Evolutionary conservation across 2,888 invertebrate species (phyloP).

Genomic region (Tillus elongatus): DNA sequence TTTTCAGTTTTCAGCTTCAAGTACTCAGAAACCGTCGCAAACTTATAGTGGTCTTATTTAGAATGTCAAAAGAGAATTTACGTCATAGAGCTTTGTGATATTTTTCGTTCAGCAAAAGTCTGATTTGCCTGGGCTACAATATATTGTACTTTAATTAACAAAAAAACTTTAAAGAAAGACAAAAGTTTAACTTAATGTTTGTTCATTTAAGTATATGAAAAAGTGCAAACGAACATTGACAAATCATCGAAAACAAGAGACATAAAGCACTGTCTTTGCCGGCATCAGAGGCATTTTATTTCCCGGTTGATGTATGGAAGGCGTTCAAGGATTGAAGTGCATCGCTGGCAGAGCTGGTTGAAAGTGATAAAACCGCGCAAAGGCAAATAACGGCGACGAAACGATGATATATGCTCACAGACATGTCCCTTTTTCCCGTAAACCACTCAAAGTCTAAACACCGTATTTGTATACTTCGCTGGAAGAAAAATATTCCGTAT

Average conservation of each 20-base stretch:
- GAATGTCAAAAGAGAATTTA: no score
- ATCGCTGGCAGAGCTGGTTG: slow-evolving; percentile 12
- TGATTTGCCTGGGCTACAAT: no score
- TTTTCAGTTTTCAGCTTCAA: no score
- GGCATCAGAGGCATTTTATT: slow-evolving; percentile 30
- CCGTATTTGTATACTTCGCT: slow-evolving; percentile 2
- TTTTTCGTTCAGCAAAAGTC: no score
- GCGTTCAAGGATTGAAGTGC: slow-evolving; percentile 16
- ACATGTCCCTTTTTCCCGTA: neutral
- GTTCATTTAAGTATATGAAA: no score
- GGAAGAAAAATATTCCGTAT: no score
- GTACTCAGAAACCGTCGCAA: no score
- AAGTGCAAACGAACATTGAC: slow-evolving; percentile 27
- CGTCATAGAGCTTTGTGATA: no score
- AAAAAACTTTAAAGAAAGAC: no score
- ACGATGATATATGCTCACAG: slow-evolving; percentile 15
- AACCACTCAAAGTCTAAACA: neutral
- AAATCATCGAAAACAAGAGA: slow-evolving; percentile 27
- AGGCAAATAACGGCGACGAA: slow-evolving; percentile 15
- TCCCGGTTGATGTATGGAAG: slow-evolving; percentile 31
- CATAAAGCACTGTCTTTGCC: slow-evolving; percentile 34
- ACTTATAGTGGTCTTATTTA: no score
- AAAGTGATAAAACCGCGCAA: slow-evolving; percentile 18
- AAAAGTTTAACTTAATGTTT: no score
- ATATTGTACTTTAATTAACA: no score